Evolutionary conservation across 2,113 vertebrate species (phyloP).

Genomic region (Cathartes aura): DNA sequence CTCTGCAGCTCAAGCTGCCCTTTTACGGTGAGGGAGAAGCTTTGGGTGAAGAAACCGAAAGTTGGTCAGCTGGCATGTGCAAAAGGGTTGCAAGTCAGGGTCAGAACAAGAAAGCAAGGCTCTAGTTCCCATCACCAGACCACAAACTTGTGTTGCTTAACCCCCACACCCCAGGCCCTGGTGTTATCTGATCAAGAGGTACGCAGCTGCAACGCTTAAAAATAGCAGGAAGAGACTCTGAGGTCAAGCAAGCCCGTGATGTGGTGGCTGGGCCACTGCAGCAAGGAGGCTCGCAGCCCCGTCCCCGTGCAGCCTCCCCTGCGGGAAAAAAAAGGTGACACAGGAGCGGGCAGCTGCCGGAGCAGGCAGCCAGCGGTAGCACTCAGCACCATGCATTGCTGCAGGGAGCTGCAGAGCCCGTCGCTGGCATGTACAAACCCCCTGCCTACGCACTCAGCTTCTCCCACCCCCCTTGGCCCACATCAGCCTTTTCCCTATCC

Average conservation of each 20-base stretch:
- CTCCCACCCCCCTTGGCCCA: too few relatives aligned
- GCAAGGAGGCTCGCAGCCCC: neutral
- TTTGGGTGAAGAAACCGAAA: neutral
- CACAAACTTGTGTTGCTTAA: neutral
- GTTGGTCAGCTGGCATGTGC: rapidly evolving
- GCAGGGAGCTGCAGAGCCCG: neutral
- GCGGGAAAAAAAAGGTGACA: neutral
- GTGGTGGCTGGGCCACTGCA: rapidly evolving
- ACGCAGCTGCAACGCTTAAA: rapidly evolving
- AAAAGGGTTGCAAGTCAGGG: neutral
- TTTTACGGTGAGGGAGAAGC: rapidly evolving
- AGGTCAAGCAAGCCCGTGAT: rapidly evolving
- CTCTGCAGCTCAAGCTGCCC: neutral
- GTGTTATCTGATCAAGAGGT: rapidly evolving
- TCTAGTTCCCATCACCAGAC: neutral
- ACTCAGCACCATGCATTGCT: rapidly evolving
- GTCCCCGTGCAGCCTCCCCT: rapidly evolving
- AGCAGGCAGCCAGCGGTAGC: too few relatives aligned
- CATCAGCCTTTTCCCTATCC: neutral
- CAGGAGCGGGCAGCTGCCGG: too few relatives aligned
- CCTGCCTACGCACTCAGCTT: rapidly evolving
- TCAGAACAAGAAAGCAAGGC: too few relatives aligned
- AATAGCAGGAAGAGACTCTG: rapidly evolving
- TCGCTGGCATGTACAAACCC: rapidly evolving
- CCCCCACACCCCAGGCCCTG: rapidly evolving